Evolutionary conservation across 2,888 invertebrate genomes (phyloP).

Genomic region (Cinara cedri): DNA sequence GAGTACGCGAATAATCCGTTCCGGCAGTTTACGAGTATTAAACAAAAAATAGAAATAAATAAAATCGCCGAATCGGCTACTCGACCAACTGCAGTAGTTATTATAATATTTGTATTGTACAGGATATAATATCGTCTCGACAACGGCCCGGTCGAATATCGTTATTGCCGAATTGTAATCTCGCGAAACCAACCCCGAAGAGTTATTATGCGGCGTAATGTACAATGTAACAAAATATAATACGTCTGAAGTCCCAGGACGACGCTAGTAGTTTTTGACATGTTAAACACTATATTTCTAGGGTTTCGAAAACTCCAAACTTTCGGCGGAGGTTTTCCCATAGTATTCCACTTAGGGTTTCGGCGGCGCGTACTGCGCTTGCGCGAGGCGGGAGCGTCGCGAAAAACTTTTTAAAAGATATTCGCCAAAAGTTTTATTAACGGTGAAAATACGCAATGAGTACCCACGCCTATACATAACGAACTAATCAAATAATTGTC

Average conservation of each 20-base stretch:
- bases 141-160: background rate
- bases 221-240: constrained; percentile 24
- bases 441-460: constrained; percentile 4
- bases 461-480: background rate
- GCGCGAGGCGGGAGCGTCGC: constrained; percentile 22
- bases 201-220: too few species aligned
- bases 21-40: too few species aligned
- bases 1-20: too few species aligned
- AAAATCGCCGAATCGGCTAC: too few species aligned
- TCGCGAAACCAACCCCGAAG: constrained; percentile 15
- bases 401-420: constrained; percentile 51
- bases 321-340: constrained; percentile 17
- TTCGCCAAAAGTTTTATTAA: constrained; percentile 37
- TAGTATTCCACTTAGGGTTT: constrained; percentile 48
- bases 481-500: constrained; percentile 21
- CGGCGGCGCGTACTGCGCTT: background rate
- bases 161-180: constrained; percentile 30
- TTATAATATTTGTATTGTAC: too few species aligned
- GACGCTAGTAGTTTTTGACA: constrained; percentile 42
- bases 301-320: constrained; percentile 20
- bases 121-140: constrained; percentile 2
- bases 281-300: constrained; percentile 49
- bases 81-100: too few species aligned
- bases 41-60: too few species aligned
- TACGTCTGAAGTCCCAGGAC: constrained; percentile 19